These are phyloP conservation scores for Garra rufa DNA, from an alignment of 2,113 vertebrate species.

Conservation along the genomic window DNA sequence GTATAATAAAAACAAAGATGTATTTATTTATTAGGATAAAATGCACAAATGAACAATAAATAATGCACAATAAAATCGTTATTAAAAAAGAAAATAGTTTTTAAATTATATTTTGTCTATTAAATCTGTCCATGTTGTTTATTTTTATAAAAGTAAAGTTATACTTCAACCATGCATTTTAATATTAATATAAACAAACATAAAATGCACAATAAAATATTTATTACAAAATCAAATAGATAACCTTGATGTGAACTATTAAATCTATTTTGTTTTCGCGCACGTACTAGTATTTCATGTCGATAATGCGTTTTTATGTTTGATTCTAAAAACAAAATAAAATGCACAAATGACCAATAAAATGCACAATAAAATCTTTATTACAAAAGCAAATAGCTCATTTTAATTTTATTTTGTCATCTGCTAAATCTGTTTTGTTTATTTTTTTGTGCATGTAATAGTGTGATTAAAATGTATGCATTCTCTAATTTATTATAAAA, in stretches of 20 bases:
- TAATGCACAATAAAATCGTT: no score
- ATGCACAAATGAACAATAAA: no score
- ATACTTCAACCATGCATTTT: no score
- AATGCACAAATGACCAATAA: not conserved
- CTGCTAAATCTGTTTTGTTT: not conserved
- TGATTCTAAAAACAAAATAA: not conserved
- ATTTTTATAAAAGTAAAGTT: no score
- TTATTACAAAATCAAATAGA: not conserved
- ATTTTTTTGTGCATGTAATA: not conserved
- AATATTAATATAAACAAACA: not conserved
- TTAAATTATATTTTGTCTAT: no score
- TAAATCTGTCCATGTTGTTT: no score
- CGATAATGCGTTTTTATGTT: not conserved
- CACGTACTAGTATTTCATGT: not conserved
- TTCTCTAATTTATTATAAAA: not conserved
- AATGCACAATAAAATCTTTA: not conserved
- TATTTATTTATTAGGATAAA: no score
- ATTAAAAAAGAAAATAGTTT: no score
- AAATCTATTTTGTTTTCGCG: not conserved
- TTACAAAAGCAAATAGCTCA: not conserved
- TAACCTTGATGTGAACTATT: not conserved
- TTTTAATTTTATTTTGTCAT: not conserved
- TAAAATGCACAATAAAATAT: no score
- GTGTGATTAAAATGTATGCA: not conserved
- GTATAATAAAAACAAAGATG: no score